Evolutionary conservation across 2,113 vertebrate genomes (phyloP), one percentile per base, ranked within the genome.

Genomic region (Craseonycteris thonglongyai): DNA sequence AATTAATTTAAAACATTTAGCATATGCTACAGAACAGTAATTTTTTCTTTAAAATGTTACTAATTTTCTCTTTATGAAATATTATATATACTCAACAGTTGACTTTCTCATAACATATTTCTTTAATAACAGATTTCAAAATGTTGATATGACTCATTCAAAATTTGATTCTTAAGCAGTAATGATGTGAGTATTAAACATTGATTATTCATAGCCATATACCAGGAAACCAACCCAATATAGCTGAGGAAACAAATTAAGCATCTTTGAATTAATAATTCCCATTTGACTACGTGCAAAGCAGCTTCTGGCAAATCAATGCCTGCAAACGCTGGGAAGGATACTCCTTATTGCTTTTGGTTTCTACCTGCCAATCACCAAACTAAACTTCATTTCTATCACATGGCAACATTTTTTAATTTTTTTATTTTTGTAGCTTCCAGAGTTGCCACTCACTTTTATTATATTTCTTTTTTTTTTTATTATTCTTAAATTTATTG

Each of bases 1-100:
- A 94, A 93, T 85, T 92, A 78, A 93, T 71, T 96, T 76, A 38
- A 93, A 96, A 68, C 47, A 45, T 76, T 96, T 91, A 88, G 28
- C 49, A 88, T 94, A 90, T 54, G 61, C 38, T 69, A 54, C 30
- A 88, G 76, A 95, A 78, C 74, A 76, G 84, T 33, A 66, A 38
- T 51, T 92, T 94, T 83, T 80, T 18, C 38, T 72, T 92, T 68
- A 59, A 81, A 90, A 95, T 19, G 42, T 61, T 75, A 18, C 59
- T 92, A 58, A 91, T 78, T 28, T 95, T 59, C 30, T 71, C n/a
- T 85, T 95, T 78, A 72, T 66, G 54, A 93, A 87, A 76, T 58
- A 58, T 16, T 79, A 74, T 16, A 3, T 69, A 33, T 33, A 16
- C 21, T 78, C n/a, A 92, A 30, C 21, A 15, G 19, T 54, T 75